Base-by-base conservation (phyloP, 2,113 vertebrate species). In the Ceratotherium simum region DNA sequence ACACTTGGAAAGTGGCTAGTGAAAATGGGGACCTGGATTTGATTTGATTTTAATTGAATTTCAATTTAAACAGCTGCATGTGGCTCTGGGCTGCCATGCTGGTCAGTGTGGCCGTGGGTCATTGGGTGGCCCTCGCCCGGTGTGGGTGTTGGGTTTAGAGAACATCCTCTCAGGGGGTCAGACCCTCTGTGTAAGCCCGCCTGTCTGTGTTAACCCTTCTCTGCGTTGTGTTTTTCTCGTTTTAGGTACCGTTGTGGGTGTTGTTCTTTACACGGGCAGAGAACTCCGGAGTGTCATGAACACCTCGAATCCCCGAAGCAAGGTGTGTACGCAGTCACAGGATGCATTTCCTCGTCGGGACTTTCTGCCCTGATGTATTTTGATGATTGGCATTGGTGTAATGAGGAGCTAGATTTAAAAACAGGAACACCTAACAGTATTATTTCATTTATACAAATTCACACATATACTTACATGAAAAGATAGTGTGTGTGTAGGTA, bases 281-380 rank as follows among this genome's bases (percentile, higher is more conserved):
- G 99, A 99, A 13, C 99, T 99, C 87, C 99, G 99, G 93, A 99
- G 99, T 31, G 99, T 99, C 94, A 99, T 99, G 99, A 99, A 99
- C 51, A 99, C 99, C 39, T 99, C 99, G 31, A 99, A 99, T 97
- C 99, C 99, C 2, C 98, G 99, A 36, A 99, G 99, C 96, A 99
- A 99, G 99, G 99, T 99, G 99, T 33, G 97, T 96, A 94, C 13
- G 25, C 4, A 67, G 58, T 29, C 9, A 1, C 0, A 3, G 67
- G 16, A 0, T 0, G 0, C 0, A 1, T 16, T 14, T 36, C 25
- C 81, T 16, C 5, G 33, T 29, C 48, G 33, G 76, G 48, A n/a
- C 23, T 27, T 46, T 21, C 36, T 6, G 9, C 21, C 27, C n/a
- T 18, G 17, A 0, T 11, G 17, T 21, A 5, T 4, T 2, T 17